These are phyloP conservation scores for Gopherus evgoodei DNA, from an alignment of 2,113 vertebrate species.

Conservation along the genomic window DNA sequence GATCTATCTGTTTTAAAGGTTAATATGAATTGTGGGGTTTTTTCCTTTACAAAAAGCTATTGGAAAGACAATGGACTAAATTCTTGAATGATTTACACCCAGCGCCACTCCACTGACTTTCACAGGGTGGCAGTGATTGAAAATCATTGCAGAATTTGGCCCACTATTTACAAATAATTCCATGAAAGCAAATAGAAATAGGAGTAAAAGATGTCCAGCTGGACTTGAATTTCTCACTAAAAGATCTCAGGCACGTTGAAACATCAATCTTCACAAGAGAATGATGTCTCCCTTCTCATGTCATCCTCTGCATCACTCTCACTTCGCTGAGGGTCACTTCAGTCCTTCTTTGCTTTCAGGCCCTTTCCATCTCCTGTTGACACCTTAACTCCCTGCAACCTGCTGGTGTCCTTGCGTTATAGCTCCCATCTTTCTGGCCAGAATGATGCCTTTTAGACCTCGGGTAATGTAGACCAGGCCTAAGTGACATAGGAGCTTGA, in stretches of 20 bases:
- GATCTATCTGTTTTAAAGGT: not conserved
- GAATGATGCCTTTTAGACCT: not conserved
- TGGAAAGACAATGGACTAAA: constrained; percentile 4
- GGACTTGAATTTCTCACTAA: constrained; percentile 2
- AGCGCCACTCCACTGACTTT: constrained; percentile 46
- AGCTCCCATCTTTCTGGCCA: not conserved
- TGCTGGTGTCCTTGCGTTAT: not conserved
- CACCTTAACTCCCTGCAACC: not conserved
- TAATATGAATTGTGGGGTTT: constrained; percentile 1
- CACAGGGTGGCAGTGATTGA: not conserved
- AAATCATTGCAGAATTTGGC: not conserved
- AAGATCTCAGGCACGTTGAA: constrained; percentile 1
- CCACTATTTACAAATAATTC: constrained; percentile 48
- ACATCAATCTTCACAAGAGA: not conserved
- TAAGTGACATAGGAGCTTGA: not conserved
- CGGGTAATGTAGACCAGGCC: not conserved
- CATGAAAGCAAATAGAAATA: constrained; percentile 42
- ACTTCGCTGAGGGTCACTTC: not conserved
- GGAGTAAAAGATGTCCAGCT: constrained; percentile 42
- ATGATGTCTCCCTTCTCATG: not conserved
- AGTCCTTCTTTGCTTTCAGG: not conserved
- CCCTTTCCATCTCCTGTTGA: not conserved
- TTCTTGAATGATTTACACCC: constrained; percentile 46
- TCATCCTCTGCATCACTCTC: not conserved
- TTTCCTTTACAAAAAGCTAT: not conserved